Base-by-base conservation (phyloP, 2,888 invertebrate species). In the Blera fallax region DNA sequence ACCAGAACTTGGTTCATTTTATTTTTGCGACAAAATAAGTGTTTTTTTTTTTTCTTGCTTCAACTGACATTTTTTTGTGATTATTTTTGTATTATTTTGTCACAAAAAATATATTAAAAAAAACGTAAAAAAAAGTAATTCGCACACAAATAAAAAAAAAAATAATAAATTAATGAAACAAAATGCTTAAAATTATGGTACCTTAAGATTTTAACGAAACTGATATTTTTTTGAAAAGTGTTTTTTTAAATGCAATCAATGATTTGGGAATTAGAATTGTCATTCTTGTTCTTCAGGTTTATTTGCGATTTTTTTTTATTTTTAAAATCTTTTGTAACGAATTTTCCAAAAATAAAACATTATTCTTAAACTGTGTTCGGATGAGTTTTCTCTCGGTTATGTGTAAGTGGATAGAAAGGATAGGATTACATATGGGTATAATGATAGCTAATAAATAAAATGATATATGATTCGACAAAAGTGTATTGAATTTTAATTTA, bases 401-500 rank as follows among this genome's bases (percentile, higher is more conserved):
- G 14, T 74, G 54, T 84, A 73, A 69, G 27, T 70, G 74, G 80
- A 76, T 79, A 50, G 34, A 67, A 3, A 52, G 34, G 80, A 29
- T 45, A 40, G 80, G 62, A 60, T 14, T 32, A 14, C 40, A 37
- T 60, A 21, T 65, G 77, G 76, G 32, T 56, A 43, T 34, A 64
- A 50, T 37, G 37, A 24, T 54, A 29, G 37, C 40, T 14, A 14
- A 16, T 65, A 37, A 11, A 74, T 85, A 58, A 85, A 11, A 60
- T 80, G 84, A 85, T 62, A 50, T 81, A 85, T 85, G 85, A 85
- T 81, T 85, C 85, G 70, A 72, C 85, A 85, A 84, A 81, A 77
- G 32, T 69, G 65, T 72, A n/a, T n/a, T n/a, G n/a, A n/a, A n/a
- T 24, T 52, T 21, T 24, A 74, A 32, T 14, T 50, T 50, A 34